Percentiles rank a stretch among this genome's conserved stretches.
Evolutionary conservation across 2,888 invertebrate genomes (phyloP).

Genomic region (Euzophera pinguis): DNA sequence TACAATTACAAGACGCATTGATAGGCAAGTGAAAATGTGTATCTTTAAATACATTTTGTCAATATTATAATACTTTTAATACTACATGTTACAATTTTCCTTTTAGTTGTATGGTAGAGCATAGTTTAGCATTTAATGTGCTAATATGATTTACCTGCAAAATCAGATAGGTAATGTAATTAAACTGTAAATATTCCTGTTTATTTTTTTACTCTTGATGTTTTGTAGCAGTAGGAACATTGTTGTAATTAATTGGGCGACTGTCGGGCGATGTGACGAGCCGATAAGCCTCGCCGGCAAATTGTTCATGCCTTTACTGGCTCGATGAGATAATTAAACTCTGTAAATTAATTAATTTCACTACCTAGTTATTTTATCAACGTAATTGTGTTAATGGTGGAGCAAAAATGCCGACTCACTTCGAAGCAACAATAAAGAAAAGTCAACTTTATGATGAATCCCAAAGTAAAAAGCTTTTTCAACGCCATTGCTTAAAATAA

Average conservation of each 20-base stretch:
- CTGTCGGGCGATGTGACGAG: slow-evolving; percentile 57
- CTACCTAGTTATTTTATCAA: slow-evolving; percentile 62
- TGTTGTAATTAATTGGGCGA: slow-evolving; percentile 40
- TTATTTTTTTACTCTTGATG: not conserved
- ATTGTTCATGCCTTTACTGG: slow-evolving; percentile 58
- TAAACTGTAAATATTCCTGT: no score
- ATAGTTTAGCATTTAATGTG: no score
- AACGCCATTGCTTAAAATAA: no score
- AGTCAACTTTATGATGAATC: not conserved
- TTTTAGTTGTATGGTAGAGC: no score
- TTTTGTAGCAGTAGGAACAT: slow-evolving; percentile 12
- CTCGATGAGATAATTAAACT: slow-evolving; percentile 74
- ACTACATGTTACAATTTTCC: no score
- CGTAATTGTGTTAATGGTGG: slow-evolving; percentile 53
- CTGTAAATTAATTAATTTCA: slow-evolving; percentile 71
- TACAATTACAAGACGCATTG: no score
- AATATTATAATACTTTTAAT: no score
- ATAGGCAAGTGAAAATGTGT: no score
- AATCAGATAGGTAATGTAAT: no score
- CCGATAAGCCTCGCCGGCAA: slow-evolving; percentile 60
- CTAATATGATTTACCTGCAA: no score
- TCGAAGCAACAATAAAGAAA: slow-evolving; percentile 15
- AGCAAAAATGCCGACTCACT: slow-evolving; percentile 55
- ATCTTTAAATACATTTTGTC: no score
- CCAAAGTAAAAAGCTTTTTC: no score